These are phyloP conservation scores for Lasioglossum baleicum DNA, from an alignment of 1,140 invertebrate species.

Conservation along the genomic window DNA sequence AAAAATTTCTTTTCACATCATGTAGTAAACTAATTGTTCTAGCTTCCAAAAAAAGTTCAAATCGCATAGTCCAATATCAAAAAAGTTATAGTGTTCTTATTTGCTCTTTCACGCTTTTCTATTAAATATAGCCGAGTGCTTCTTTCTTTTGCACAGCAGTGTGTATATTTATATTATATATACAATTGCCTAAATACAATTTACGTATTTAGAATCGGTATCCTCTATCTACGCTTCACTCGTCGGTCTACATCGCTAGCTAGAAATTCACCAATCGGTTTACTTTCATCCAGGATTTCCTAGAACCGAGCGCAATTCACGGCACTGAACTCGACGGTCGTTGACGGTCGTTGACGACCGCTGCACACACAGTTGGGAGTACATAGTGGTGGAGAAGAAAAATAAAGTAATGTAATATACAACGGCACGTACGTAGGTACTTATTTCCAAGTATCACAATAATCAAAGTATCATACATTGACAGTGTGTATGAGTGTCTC, in stretches of 20 bases:
- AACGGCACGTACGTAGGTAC: conserved; percentile 40
- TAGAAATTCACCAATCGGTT: too few relatives aligned
- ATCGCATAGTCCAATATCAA: too few relatives aligned
- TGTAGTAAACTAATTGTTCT: too few relatives aligned
- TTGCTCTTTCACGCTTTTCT: too few relatives aligned
- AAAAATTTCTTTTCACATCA: too few relatives aligned
- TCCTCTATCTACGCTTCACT: not conserved
- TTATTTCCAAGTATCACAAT: conserved; percentile 66
- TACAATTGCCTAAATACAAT: too few relatives aligned
- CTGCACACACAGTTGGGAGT: too few relatives aligned
- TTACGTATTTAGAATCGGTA: not conserved
- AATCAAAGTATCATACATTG: conserved; percentile 51
- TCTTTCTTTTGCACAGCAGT: too few relatives aligned
- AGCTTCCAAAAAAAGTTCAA: too few relatives aligned
- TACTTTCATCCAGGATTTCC: not conserved
- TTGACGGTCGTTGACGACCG: not conserved
- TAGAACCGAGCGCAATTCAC: too few relatives aligned
- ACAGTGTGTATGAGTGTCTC: not conserved
- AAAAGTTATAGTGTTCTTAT: too few relatives aligned
- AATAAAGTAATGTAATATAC: conserved; percentile 23
- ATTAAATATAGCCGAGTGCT: too few relatives aligned
- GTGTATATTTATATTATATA: not conserved
- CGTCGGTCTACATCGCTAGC: not conserved
- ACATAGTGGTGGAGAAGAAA: not conserved
- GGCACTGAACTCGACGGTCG: not conserved